A percentile compares a stretch with the other conserved stretches of the same genome.
Conservation (phyloP, 2,113 vertebrate species). For the Centropus unirufus region DNA sequence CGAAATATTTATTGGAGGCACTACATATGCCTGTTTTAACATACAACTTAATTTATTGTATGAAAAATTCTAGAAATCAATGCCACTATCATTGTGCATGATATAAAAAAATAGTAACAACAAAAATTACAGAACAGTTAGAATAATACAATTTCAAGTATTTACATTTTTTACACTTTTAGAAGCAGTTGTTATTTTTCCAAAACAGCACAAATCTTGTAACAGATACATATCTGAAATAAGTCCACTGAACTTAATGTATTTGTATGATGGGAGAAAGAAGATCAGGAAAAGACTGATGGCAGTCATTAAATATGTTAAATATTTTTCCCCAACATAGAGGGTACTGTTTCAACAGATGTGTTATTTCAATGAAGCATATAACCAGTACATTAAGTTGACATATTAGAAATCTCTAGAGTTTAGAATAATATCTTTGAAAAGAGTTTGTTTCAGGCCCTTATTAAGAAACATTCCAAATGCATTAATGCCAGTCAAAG, state of each 20-base stretch:
- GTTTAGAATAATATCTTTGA: conserved; percentile 9
- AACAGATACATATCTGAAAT: background rate
- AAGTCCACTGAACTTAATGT: background rate
- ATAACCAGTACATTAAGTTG: background rate
- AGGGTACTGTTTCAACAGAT: background rate
- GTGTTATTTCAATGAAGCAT: background rate
- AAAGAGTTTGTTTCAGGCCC: conserved; percentile 12
- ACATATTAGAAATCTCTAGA: background rate
- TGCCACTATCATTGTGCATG: background rate
- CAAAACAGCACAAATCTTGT: background rate
- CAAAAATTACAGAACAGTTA: conserved; percentile 48
- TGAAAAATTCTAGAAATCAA: conserved; percentile 63
- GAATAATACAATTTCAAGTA: conserved; percentile 54
- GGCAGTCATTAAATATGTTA: background rate
- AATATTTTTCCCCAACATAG: background rate
- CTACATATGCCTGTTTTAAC: background rate
- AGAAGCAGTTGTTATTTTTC: conserved; percentile 9
- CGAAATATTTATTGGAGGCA: conserved; percentile 7
- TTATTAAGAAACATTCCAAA: conserved; percentile 13
- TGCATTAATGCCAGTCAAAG: conserved; percentile 87
- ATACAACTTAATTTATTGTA: conserved; percentile 32
- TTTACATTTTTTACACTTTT: conserved; percentile 46
- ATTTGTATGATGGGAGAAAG: background rate
- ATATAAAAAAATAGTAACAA: conserved; percentile 67
- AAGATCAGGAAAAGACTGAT: background rate